phyloP scores from a whole-genome alignment of 2,797 vertebrate genomes.

The Ataeniobius toweri region DNA sequence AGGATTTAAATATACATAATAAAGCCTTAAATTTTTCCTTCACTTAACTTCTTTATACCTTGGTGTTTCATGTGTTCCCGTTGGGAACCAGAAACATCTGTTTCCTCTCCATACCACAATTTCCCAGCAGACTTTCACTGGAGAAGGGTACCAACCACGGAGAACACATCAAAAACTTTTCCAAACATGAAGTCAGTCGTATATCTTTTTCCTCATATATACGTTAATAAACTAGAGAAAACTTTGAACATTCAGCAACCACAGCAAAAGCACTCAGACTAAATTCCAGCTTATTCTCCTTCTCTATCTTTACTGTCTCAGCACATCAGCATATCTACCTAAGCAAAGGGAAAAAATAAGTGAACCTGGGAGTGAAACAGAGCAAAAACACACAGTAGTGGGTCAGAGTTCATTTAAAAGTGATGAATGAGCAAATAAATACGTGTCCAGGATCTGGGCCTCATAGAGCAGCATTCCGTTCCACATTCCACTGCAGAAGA shows the following conservation, averaged over 20 bases:
- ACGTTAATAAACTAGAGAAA: slow-evolving; percentile 38
- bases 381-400: slow-evolving; percentile 70
- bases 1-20: slow-evolving; percentile 61
- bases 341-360: slow-evolving; percentile 29
- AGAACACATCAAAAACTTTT: slow-evolving; percentile 57
- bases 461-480: slow-evolving; percentile 66
- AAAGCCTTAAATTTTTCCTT: slow-evolving; percentile 68
- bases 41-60: slow-evolving; percentile 62
- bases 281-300: slow-evolving; percentile 30
- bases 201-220: slow-evolving; percentile 41
- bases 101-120: slow-evolving; percentile 62
- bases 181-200: slow-evolving; percentile 40
- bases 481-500: slow-evolving; percentile 70
- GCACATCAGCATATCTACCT: slow-evolving; percentile 39
- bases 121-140: slow-evolving; percentile 57
- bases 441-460: slow-evolving; percentile 63
- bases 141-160: slow-evolving; percentile 55
- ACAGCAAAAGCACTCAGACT: slow-evolving; percentile 21
- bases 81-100: slow-evolving; percentile 72
- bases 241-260: slow-evolving; percentile 34
- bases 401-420: slow-evolving; percentile 71
- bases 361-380: slow-evolving; percentile 46
- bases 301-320: slow-evolving; percentile 34
- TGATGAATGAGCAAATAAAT: slow-evolving; percentile 83
- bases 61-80: slow-evolving; percentile 52